Evolutionary conservation across 2,888 invertebrate species (phyloP).

Genomic region (Netelia fuscicornis): DNA sequence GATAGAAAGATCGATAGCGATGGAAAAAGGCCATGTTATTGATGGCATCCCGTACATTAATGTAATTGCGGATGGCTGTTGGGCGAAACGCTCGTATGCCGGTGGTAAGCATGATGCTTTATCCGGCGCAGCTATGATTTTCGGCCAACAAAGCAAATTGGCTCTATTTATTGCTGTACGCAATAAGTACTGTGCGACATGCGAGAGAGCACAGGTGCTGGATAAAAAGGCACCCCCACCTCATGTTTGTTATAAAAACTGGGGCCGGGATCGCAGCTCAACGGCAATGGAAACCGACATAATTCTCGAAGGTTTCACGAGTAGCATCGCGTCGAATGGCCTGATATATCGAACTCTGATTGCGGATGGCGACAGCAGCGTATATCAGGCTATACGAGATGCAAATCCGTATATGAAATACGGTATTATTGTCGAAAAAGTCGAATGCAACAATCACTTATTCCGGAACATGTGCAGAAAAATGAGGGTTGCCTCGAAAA

Average conservation of each 20-base stretch:
- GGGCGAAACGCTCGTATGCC: slow-evolving; percentile 54
- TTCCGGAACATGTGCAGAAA: slow-evolving; percentile 69
- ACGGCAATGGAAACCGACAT: slow-evolving; percentile 74
- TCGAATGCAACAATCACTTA: slow-evolving; percentile 79
- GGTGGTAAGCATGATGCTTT: slow-evolving; percentile 49
- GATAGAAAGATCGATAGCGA: neutral
- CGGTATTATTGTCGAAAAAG: slow-evolving; percentile 71
- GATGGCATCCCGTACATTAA: slow-evolving; percentile 32
- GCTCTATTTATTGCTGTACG: slow-evolving; percentile 70
- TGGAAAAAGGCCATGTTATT: neutral
- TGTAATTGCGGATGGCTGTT: slow-evolving; percentile 59
- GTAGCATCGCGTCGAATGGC: slow-evolving; percentile 64
- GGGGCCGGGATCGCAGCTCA: slow-evolving; percentile 64
- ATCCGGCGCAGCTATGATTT: slow-evolving; percentile 38
- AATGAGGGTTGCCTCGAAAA: slow-evolving; percentile 1
- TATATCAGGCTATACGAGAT: slow-evolving; percentile 73
- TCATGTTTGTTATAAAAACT: slow-evolving; percentile 75
- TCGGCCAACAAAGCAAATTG: slow-evolving; percentile 57
- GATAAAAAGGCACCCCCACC: neutral
- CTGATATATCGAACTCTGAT: slow-evolving; percentile 62
- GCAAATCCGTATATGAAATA: slow-evolving; percentile 70
- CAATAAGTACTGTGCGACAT: slow-evolving; percentile 73
- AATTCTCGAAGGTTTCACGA: slow-evolving; percentile 68
- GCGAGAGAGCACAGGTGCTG: neutral
- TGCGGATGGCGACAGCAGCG: slow-evolving; percentile 77